phyloP scores from a whole-genome alignment of 2,797 vertebrate genomes.

The Hippocampus kuda region DNA sequence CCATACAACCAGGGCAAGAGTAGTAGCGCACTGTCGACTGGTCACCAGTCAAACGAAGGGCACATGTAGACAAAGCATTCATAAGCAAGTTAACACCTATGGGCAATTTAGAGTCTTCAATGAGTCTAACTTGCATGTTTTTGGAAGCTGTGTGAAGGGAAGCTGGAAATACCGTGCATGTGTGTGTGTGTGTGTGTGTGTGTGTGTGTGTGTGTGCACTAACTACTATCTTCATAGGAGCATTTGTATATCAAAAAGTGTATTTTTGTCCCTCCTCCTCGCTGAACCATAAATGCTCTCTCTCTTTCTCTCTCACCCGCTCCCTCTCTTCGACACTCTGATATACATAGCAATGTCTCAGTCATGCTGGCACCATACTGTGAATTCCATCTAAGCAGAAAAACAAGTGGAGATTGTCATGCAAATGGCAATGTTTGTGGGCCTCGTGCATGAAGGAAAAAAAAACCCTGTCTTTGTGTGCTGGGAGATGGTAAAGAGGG shows the following conservation, averaged over 20 bases:
- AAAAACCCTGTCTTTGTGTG: conserved; percentile 36
- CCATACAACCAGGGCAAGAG: too few relatives aligned
- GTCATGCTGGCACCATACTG: conserved; percentile 68
- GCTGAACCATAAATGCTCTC: conserved; percentile 25
- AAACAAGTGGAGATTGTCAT: conserved; percentile 81
- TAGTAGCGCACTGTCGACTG: too few relatives aligned
- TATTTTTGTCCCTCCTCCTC: conserved; percentile 35
- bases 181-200: neutral
- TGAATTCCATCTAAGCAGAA: conserved; percentile 79
- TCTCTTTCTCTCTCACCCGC: neutral
- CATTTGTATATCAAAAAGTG: conserved; percentile 42
- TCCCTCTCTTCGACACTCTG: conserved; percentile 36
- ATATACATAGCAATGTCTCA: conserved; percentile 73
- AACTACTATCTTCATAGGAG: conserved; percentile 40
- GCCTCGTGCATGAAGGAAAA: conserved; percentile 33
- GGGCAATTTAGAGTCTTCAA: neutral
- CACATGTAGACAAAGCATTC: too few relatives aligned
- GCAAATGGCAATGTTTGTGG: conserved; percentile 71
- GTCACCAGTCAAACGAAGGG: too few relatives aligned
- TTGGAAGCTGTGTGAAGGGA: neutral
- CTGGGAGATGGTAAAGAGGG: conserved; percentile 25
- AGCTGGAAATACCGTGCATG: too few relatives aligned
- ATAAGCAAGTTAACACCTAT: too few relatives aligned
- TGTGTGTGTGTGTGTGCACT: neutral
- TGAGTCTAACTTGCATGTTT: conserved; percentile 13